These are phyloP conservation scores for Tetheella fluctuosa DNA, from an alignment of 2,888 invertebrate genomes.

Conservation along the genomic window DNA sequence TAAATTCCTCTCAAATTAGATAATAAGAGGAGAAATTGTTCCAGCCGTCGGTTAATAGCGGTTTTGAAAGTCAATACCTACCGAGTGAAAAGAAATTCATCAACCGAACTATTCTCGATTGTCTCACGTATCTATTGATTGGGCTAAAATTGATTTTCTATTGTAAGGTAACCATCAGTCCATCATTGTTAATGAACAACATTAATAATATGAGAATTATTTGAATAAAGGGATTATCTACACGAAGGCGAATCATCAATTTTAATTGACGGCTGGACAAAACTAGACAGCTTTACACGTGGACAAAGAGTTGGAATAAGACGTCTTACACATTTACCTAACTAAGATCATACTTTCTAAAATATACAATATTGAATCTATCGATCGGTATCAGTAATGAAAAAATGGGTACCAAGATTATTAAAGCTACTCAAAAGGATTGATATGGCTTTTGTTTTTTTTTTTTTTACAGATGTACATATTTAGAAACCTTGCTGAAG, in stretches of 20 bases:
- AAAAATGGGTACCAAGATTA: too few relatives aligned
- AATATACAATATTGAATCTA: too few relatives aligned
- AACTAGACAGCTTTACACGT: background rate
- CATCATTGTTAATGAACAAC: background rate
- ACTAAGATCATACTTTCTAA: too few relatives aligned
- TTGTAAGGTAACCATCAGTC: background rate
- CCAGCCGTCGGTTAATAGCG: background rate
- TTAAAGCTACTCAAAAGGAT: too few relatives aligned
- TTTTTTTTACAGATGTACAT: background rate
- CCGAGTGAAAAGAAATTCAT: slow-evolving; percentile 4
- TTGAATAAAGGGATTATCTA: background rate
- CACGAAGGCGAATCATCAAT: background rate
- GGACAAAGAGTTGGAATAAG: too few relatives aligned
- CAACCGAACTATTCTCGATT: background rate
- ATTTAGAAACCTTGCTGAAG: background rate
- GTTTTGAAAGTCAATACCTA: slow-evolving; percentile 6
- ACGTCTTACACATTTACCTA: too few relatives aligned
- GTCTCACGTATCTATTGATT: slow-evolving; percentile 5
- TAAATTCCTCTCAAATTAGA: slow-evolving; percentile 70
- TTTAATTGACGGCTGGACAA: background rate
- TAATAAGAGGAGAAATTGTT: slow-evolving; percentile 58
- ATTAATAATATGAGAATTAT: background rate
- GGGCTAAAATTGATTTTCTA: slow-evolving; percentile 8
- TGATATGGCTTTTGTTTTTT: too few relatives aligned
- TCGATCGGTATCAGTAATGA: too few relatives aligned